These are phyloP conservation scores for Todiramphus saurophagus DNA, from an alignment of 2,113 vertebrate species.

Conservation along the genomic window DNA sequence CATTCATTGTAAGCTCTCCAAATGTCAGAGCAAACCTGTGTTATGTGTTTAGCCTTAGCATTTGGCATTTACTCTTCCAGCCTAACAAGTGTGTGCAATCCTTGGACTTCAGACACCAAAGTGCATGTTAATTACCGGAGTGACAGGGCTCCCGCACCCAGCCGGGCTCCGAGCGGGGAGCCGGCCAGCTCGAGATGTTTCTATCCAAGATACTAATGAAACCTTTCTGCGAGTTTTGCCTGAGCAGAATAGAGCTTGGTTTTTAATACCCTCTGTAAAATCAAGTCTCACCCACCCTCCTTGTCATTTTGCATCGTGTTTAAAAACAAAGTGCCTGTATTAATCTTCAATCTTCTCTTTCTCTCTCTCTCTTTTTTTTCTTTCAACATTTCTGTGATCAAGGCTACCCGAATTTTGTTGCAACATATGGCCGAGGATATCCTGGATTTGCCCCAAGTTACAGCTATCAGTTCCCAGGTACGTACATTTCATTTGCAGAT, in stretches of 20 bases:
- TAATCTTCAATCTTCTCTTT: slow-evolving; percentile 44
- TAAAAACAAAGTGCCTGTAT: background rate
- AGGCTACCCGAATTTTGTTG: slow-evolving; percentile 99
- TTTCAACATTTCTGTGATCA: slow-evolving; percentile 47
- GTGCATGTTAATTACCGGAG: slow-evolving; percentile 71
- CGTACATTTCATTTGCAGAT: slow-evolving; percentile 55
- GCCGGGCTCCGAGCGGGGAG: background rate
- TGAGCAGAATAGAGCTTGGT: background rate
- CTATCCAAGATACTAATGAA: background rate
- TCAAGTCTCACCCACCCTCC: background rate
- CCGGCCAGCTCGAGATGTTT: background rate
- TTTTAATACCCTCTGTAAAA: background rate
- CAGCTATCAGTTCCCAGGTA: slow-evolving; percentile 99
- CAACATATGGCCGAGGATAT: slow-evolving; percentile 97
- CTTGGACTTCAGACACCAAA: slow-evolving; percentile 60
- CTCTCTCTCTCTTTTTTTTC: slow-evolving; percentile 14
- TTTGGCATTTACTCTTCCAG: slow-evolving; percentile 82
- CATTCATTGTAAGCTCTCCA: slow-evolving; percentile 81
- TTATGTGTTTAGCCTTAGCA: slow-evolving; percentile 68
- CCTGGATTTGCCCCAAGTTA: slow-evolving; percentile 98
- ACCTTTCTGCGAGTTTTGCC: background rate
- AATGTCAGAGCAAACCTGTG: slow-evolving; percentile 79
- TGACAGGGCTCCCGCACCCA: background rate
- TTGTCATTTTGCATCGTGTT: background rate
- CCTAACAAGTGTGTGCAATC: slow-evolving; percentile 68